Base-by-base conservation (phyloP, 2,797 vertebrate species). In the Okamejei kenojei region DNA sequence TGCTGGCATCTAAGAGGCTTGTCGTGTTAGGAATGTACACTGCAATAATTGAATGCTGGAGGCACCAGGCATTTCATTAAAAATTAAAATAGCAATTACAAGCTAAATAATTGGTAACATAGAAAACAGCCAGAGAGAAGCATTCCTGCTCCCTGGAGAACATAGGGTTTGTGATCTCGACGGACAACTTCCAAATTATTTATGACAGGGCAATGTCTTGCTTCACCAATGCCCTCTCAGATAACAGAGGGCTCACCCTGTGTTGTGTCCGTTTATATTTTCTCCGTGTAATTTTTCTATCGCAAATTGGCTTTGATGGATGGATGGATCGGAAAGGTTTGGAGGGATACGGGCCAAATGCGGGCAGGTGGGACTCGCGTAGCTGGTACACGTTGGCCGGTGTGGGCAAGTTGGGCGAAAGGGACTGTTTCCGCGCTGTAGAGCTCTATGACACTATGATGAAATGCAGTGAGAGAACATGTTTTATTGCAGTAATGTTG, bases 31-130 rank as follows among this genome's bases (percentile, higher is more conserved):
- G 54, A n/a, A 63, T n/a, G 17, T 1, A n/a, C 26, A 17, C 82
- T 63, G 82, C 13, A 32, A 29, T 32, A 19, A 86, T 86, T 54
- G 29, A 86, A 65, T 13, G 5, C 58, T 29, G n/a, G 13, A 58
- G 45, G 45, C 15, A 86, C 58, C 45, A 54, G 45, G 8, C 80
- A 82, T 54, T 86, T 86, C n/a, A 63, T 86, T 86, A 63, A 86
- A 86, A 86, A 86, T 86, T 86, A 15, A 63, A 65, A 86, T n/a
- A 86, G 26, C 58, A 86, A 65, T 86, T 86, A 86, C 82, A 86
- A 7, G 13, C 26, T 29, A 7, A 54, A 86, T 86, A 86, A 86
- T 86, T 86, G 82, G 82, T 86, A 32, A 86, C 29, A 65, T 13
- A 86, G 32, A 38, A 61, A 32, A 11, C 82, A 86, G 26, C 29